Conservation (phyloP, 2,888 invertebrate genomes). For the Hemicrepidius hirtus region DNA sequence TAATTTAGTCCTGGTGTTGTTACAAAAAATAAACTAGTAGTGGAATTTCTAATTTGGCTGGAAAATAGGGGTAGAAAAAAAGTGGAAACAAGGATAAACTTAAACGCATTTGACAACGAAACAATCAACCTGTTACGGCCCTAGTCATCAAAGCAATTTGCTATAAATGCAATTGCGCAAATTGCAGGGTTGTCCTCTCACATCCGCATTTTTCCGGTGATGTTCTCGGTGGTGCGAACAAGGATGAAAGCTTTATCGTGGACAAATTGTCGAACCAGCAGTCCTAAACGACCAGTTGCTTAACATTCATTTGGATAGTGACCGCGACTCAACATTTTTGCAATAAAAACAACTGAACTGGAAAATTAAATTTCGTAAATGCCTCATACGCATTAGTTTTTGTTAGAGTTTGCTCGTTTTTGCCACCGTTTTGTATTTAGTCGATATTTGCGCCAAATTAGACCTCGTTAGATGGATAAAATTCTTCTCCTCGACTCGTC, state of each 20-base stretch:
- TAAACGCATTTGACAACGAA: constrained; percentile 21
- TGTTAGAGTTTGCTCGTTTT: constrained; percentile 61
- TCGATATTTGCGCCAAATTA: constrained; percentile 54
- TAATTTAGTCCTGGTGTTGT: too few species aligned
- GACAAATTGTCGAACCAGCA: constrained; percentile 42
- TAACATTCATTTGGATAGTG: constrained; percentile 58
- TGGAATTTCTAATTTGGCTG: not conserved
- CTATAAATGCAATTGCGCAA: constrained; percentile 36
- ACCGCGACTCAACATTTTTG: constrained; percentile 61
- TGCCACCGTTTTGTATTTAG: constrained; percentile 52
- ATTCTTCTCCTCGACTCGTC: constrained; percentile 5
- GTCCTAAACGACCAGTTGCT: constrained; percentile 53
- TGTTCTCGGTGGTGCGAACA: not conserved
- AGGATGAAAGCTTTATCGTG: constrained; percentile 19
- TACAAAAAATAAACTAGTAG: too few species aligned
- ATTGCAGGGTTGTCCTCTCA: constrained; percentile 1
- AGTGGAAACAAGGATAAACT: constrained; percentile 9
- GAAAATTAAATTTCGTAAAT: constrained; percentile 72
- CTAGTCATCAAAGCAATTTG: constrained; percentile 37
- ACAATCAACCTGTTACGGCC: constrained; percentile 40
- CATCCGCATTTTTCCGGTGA: constrained; percentile 17
- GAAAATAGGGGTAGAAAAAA: not conserved
- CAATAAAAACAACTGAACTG: constrained; percentile 69
- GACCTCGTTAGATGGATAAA: constrained; percentile 43
- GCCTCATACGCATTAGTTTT: constrained; percentile 71